Base-by-base conservation (phyloP, 2,797 vertebrate species). In the Galagoides demidoff region DNA sequence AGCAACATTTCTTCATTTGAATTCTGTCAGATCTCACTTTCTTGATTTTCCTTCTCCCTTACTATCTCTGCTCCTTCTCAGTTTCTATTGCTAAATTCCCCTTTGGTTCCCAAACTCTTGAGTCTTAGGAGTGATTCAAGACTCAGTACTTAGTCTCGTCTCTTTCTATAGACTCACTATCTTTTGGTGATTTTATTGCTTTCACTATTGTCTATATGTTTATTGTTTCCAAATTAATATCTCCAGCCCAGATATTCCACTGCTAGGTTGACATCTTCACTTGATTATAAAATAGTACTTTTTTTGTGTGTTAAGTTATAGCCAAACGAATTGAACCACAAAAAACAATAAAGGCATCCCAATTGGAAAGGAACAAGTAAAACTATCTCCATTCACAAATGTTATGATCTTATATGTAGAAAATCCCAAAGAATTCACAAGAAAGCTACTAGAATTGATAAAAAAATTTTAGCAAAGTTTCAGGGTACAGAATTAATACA, bases 271-370 rank as follows among this genome's bases (percentile, higher is more conserved):
- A 88, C 22, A 63, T 81, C 66, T 71, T 17, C 34, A 70, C 31
- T 92, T 90, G 20, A 64, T 68, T 90, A 90, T 63, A 64, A 90
- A 79, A 45, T 74, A 68, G 14, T 37, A 78, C 63, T 90, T 90
- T 12, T 76, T 76, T 12, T 59, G 64, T 45, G 17, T 70, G 25
- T 45, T 14, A 63, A 90, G 25, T 79, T 79, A 14, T 68, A 84
- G 2, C 13, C 23, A 79, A 57, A 83, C 4, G 11, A 43, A 66
- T 49, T 61, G 68, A 68, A 29, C 31, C 63, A 89, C 74, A 76
- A 45, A 91, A 84, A n/a, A 23, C 73, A 73, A 43, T 57, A 86
- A 71, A 85, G 34, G 5, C 19, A 81, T 85, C 39, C 16, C 76
- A 52, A 71, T 59, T 78, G 29, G 29, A 78, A 78, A 74, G 19